A percentile compares a stretch with the other conserved stretches of the same genome.
Evolutionary conservation across 64 coral and sea anemone species (phyloP).

Genomic region (Platygyra sinensis): DNA sequence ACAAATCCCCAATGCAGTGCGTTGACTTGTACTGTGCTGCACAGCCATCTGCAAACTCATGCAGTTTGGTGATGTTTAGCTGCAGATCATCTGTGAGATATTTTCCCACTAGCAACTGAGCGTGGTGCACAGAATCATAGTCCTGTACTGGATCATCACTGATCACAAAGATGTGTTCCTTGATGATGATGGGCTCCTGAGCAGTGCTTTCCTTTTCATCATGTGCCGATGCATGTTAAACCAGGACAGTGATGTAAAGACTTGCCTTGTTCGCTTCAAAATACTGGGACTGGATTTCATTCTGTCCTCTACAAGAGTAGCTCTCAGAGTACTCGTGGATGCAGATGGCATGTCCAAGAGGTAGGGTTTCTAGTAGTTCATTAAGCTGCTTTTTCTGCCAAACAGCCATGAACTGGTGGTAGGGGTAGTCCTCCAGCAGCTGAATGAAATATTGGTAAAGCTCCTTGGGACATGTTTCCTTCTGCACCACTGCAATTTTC

Average conservation of each 20-base stretch:
- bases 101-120: background rate
- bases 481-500: conserved; percentile 57
- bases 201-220: conserved; percentile 49
- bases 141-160: conserved; percentile 56
- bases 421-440: conserved; percentile 44
- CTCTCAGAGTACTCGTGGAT: conserved; percentile 73
- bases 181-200: conserved; percentile 42
- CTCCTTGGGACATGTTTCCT: conserved; percentile 47
- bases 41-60: conserved; percentile 47
- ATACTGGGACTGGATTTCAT: conserved; percentile 52
- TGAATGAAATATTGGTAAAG: conserved; percentile 61
- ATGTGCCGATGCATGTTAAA: conserved; percentile 25
- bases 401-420: conserved; percentile 73
- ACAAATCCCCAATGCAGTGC: conserved; percentile 60
- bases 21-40: conserved; percentile 51
- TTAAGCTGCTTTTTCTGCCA: conserved; percentile 74
- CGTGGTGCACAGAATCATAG: conserved; percentile 46
- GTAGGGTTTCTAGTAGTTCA: conserved; percentile 30
- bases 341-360: conserved; percentile 50
- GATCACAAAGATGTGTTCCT: conserved; percentile 56
- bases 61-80: background rate
- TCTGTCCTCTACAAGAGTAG: conserved; percentile 46
- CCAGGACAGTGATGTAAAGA: conserved; percentile 58
- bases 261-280: conserved; percentile 63
- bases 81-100: background rate